Evolutionary conservation across 2,888 invertebrate species (phyloP).

Genomic region (Noctua pronuba): DNA sequence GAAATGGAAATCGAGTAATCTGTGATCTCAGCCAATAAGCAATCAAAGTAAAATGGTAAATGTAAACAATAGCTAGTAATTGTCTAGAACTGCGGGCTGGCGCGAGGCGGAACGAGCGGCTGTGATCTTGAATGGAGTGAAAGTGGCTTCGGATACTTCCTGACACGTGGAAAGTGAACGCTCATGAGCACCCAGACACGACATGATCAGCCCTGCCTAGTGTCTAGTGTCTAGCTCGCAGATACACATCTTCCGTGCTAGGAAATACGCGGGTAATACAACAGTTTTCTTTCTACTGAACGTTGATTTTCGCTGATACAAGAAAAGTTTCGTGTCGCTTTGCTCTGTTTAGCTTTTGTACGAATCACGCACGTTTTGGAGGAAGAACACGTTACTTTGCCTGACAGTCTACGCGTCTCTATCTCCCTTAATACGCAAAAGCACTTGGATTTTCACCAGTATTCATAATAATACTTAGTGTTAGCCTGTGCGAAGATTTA

Average conservation of each 20-base stretch:
- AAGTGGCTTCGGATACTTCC: slow-evolving; percentile 87
- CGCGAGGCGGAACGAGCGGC: slow-evolving; percentile 80
- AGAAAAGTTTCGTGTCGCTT: not conserved
- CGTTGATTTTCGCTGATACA: not conserved
- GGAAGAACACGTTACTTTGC: not conserved
- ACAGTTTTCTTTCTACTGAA: slow-evolving; percentile 24
- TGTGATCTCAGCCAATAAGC: slow-evolving; percentile 53
- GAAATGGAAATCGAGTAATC: slow-evolving; percentile 52
- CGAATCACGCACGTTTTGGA: not conserved
- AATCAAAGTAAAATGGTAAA: slow-evolving; percentile 68
- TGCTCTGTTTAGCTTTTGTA: not conserved
- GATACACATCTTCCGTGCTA: slow-evolving; percentile 80
- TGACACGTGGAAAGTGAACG: slow-evolving; percentile 87
- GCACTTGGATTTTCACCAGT: not conserved
- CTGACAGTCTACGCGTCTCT: not conserved
- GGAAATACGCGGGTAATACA: slow-evolving; percentile 68
- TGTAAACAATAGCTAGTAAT: slow-evolving; percentile 77
- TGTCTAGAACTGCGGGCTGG: slow-evolving; percentile 72
- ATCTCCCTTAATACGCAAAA: not conserved
- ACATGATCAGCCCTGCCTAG: slow-evolving; percentile 67
- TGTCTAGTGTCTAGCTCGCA: slow-evolving; percentile 63
- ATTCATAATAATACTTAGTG: not conserved
- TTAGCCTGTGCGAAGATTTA: slow-evolving; percentile 8
- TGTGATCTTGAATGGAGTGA: slow-evolving; percentile 89
- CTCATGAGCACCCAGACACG: slow-evolving; percentile 75